Evolutionary conservation across 2,888 invertebrate species (phyloP).

Genomic region (Coelinius sp.): DNA sequence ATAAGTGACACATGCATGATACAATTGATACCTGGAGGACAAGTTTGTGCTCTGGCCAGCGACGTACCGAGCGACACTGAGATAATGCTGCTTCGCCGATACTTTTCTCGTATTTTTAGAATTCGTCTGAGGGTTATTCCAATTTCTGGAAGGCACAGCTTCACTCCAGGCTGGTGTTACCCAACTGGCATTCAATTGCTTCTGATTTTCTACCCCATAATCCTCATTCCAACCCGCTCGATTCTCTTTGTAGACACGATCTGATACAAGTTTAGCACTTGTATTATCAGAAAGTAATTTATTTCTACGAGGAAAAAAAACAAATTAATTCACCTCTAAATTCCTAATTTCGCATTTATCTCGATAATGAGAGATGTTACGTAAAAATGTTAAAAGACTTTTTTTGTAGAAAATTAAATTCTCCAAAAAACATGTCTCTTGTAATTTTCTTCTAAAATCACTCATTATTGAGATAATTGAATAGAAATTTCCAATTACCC

Average conservation of each 20-base stretch:
- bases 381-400: too few relatives aligned
- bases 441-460: too few relatives aligned
- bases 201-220: constrained; percentile 63
- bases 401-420: too few relatives aligned
- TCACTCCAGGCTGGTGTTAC: constrained; percentile 64
- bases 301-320: constrained; percentile 54
- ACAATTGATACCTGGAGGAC: constrained; percentile 60
- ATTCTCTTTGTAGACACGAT: constrained; percentile 70
- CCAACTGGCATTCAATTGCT: constrained; percentile 62
- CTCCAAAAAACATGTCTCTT: too few relatives aligned
- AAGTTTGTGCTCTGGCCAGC: constrained; percentile 76
- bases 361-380: too few relatives aligned
- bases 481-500: constrained; percentile 74
- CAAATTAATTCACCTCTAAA: neutral
- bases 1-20: neutral
- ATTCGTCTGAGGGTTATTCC: constrained; percentile 57
- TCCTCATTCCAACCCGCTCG: constrained; percentile 72
- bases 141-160: constrained; percentile 55
- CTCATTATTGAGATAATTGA: neutral
- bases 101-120: constrained; percentile 65
- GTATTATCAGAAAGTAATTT: constrained; percentile 61
- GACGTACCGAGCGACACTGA: constrained; percentile 85
- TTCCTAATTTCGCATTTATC: too few relatives aligned
- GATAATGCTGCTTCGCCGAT: constrained; percentile 81
- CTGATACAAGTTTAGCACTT: constrained; percentile 59